phyloP scores from a whole-genome alignment of 2,113 vertebrate genomes.

The Salvator merianae region DNA sequence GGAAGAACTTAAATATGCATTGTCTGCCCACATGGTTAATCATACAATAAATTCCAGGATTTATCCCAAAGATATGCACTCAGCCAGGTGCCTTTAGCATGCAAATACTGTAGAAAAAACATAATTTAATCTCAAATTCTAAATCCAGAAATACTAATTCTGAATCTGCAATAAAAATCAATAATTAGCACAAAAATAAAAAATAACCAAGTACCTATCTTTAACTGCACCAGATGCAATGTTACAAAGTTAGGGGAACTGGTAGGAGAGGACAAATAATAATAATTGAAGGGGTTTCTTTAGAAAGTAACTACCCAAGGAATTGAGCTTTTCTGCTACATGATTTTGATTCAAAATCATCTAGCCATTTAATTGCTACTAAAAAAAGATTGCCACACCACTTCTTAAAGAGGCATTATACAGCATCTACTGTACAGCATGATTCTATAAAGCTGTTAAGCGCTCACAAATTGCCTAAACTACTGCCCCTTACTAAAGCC shows the following conservation, averaged over 20 bases:
- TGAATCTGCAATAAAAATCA: neutral
- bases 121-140: neutral
- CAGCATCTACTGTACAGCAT: neutral
- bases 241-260: neutral
- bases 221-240: neutral
- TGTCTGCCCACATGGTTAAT: neutral
- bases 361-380: neutral
- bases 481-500: neutral
- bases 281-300: neutral
- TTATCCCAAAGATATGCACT: neutral
- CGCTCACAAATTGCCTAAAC: neutral
- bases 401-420: neutral
- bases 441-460: neutral
- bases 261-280: neutral
- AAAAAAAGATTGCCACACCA: neutral
- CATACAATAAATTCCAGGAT: conserved; percentile 10
- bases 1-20: neutral
- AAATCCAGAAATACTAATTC: neutral
- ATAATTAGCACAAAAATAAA: neutral
- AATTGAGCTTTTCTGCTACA: neutral
- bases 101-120: neutral
- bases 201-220: neutral
- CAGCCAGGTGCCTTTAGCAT: conserved; percentile 15
- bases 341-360: neutral
- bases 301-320: neutral